Conservation (phyloP, 2,113 vertebrate genomes). For the Ammodytes marinus region DNA sequence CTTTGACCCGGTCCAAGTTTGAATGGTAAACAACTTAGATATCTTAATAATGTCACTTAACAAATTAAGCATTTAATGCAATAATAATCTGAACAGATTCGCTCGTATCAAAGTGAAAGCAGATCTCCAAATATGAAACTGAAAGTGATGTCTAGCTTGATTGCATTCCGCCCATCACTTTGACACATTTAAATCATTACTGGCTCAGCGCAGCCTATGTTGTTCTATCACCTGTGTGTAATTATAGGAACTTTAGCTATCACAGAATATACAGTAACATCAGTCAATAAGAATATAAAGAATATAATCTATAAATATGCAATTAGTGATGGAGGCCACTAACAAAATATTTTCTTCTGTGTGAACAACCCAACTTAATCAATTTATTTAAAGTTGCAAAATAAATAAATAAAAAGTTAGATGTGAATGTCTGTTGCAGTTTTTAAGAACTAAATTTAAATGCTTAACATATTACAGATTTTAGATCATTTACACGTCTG, state of each 20-base stretch:
- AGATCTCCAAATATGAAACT: not conserved
- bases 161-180: not conserved
- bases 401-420: not conserved
- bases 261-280: too few species aligned
- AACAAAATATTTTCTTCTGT: not conserved
- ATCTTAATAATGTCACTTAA: not conserved
- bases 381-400: not conserved
- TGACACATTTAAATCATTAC: not conserved
- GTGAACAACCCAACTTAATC: not conserved
- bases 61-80: not conserved
- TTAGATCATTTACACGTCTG: not conserved
- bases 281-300: too few species aligned
- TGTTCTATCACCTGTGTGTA: not conserved
- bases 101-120: not conserved
- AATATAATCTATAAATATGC: too few species aligned
- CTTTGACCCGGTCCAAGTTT: rapidly evolving
- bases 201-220: not conserved
- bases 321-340: too few species aligned
- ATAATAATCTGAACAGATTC: not conserved
- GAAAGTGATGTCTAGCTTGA: not conserved
- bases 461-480: not conserved
- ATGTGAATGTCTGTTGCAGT: not conserved
- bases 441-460: not conserved
- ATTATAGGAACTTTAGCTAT: too few species aligned
- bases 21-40: not conserved